Conservation (phyloP, 2,797 vertebrate species). For the Sebastolobus alascanus region DNA sequence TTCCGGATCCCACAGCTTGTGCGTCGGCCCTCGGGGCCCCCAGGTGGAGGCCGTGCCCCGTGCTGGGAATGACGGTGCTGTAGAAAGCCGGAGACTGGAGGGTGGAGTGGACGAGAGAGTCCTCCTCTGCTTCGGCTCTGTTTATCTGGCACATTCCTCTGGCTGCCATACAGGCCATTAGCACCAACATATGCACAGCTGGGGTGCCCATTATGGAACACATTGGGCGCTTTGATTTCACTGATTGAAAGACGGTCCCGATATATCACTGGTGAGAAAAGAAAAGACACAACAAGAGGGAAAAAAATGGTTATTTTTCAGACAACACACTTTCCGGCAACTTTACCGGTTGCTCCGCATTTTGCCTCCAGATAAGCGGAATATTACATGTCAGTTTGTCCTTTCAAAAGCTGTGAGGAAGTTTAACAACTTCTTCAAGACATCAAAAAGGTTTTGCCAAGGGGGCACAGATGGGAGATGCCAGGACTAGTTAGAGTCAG, state of each 20-base stretch:
- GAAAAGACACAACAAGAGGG: constrained; percentile 21
- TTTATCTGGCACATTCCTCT: constrained; percentile 87
- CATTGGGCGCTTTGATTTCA: constrained; percentile 64
- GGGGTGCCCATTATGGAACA: constrained; percentile 85
- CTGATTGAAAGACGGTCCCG: constrained; percentile 68
- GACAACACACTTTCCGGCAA: background rate
- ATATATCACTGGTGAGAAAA: constrained; percentile 54
- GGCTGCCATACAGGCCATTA: constrained; percentile 82
- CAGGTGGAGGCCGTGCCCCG: background rate
- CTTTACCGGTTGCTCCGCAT: background rate
- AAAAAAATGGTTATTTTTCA: constrained; percentile 24
- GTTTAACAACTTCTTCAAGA: constrained; percentile 70
- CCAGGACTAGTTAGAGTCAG: constrained; percentile 69
- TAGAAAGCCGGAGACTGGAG: constrained; percentile 52
- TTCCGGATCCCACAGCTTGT: constrained; percentile 38
- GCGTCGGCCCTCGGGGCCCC: background rate
- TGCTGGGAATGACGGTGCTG: constrained; percentile 65
- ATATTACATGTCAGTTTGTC: constrained; percentile 35
- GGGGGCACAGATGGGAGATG: constrained; percentile 79
- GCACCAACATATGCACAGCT: constrained; percentile 82
- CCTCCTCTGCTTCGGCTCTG: constrained; percentile 62
- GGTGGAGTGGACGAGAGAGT: constrained; percentile 58
- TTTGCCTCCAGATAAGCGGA: constrained; percentile 5
- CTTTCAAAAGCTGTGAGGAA: constrained; percentile 49
- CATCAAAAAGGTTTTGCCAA: constrained; percentile 77